Base-by-base conservation (phyloP, 2,797 vertebrate species). In the Enteromius argenteus region DNA sequence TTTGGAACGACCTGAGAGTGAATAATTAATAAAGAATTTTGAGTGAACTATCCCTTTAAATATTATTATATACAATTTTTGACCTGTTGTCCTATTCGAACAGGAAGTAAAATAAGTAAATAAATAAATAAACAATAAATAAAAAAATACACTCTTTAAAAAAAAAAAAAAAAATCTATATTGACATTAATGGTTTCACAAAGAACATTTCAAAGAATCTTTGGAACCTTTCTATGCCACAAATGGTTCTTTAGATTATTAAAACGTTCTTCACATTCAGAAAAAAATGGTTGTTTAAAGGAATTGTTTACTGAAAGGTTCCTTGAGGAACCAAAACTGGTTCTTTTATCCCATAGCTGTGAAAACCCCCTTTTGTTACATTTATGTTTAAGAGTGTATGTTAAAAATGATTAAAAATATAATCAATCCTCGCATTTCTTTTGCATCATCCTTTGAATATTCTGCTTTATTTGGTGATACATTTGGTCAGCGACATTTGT, bases 1-100 rank as follows among this genome's bases (percentile, higher is more conserved):
- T 21, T 21, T 60, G 10, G 10, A 58, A 23, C 0, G 10, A 23
- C 0, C 10, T 1, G 3, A 2, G 3, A n/a, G 4, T 23, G 1
- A 58, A n/a, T 58, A 58, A 58, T 58, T 58, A 58, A 58, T 58
- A 1, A 4, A 58, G 3, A 11, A 58, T 58, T 4, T 3, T 58
- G 9, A 4, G 53, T 23, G 53, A 23, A 58, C 3, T 11, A 11
- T 23, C 56, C 21, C 8, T 56, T 56, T 56, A n/a, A 56, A n/a
- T 56, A 56, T 56, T 44, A 10, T 10, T 11, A 42, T 10, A 9
- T 10, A 42, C 9, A 10, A 44, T 44, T 44, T 42, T n/a, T n/a
- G n/a, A n/a, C n/a, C n/a, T 58, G n/a, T 58, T n/a, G 56, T 58
- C n/a, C 13, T 23, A 58, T 58, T 23, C 9, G 0, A 23, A 58